These are phyloP conservation scores for Nymphalis c-album DNA, from an alignment of 2,888 invertebrate genomes.

Conservation along the genomic window DNA sequence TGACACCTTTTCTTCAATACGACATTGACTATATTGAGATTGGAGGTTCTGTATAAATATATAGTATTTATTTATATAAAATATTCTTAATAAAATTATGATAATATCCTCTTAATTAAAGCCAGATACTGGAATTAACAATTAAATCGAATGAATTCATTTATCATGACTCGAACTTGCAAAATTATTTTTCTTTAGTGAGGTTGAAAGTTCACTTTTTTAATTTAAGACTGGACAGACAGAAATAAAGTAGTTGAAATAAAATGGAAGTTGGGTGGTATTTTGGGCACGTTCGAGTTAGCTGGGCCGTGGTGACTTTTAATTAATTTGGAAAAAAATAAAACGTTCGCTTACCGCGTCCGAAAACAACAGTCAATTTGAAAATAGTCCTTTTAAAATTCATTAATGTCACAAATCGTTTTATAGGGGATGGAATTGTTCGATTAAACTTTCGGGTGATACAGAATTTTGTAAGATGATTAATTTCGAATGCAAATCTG, in stretches of 20 bases:
- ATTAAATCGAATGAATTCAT: constrained; percentile 23
- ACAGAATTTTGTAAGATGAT: constrained; percentile 1
- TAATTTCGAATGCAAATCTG: constrained; percentile 13
- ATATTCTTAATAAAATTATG: background rate
- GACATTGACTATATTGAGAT: too few relatives aligned
- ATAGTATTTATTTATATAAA: background rate
- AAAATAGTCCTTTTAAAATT: constrained; percentile 32
- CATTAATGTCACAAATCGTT: constrained; percentile 29
- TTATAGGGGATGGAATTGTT: constrained; percentile 9
- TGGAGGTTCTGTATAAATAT: background rate
- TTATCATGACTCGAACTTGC: constrained; percentile 19
- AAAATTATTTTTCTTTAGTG: constrained; percentile 28
- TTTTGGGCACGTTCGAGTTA: constrained; percentile 71
- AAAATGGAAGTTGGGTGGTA: constrained; percentile 54
- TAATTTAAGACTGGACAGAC: constrained; percentile 51
- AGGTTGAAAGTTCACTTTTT: constrained; percentile 40
- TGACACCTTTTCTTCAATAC: too few relatives aligned
- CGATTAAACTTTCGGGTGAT: constrained; percentile 6
- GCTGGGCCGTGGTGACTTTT: constrained; percentile 59
- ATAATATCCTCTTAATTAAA: background rate
- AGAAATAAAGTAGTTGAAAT: constrained; percentile 60
- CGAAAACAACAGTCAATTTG: constrained; percentile 47
- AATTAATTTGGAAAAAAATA: constrained; percentile 67
- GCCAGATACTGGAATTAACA: constrained; percentile 10
- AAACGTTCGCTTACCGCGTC: constrained; percentile 50